Conservation (phyloP, 2,797 vertebrate species). For the Aldrovandia affinis region DNA sequence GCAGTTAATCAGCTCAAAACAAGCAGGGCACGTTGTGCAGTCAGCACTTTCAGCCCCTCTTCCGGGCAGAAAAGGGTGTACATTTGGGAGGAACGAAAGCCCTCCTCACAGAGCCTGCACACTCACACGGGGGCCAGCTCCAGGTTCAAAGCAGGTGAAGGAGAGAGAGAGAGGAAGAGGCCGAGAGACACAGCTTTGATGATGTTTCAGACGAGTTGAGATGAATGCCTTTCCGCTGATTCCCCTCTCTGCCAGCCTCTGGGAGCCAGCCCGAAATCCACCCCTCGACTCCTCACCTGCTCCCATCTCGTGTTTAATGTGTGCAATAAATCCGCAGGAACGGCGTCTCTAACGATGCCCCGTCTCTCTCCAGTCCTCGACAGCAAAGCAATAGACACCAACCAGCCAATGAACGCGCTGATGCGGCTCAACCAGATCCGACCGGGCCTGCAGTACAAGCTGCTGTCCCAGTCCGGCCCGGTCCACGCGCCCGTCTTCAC, state of each 20-base stretch:
- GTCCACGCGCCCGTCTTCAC: slow-evolving; percentile 98
- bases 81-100: neutral
- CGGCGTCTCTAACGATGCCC: neutral
- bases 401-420: slow-evolving; percentile 94
- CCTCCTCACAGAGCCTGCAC: neutral
- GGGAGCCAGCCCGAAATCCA: neutral
- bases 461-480: slow-evolving; percentile 97
- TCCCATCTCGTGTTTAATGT: neutral
- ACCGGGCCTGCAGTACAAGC: slow-evolving; percentile 96
- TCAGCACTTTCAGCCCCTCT: neutral
- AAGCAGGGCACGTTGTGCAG: neutral
- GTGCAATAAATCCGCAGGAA: neutral
- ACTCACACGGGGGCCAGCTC: neutral
- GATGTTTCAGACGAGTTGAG: neutral
- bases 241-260: neutral
- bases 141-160: neutral
- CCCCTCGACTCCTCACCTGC: neutral
- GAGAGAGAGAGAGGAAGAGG: neutral
- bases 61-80: neutral
- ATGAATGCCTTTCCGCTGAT: neutral
- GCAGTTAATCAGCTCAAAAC: slow-evolving; percentile 38
- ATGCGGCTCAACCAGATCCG: slow-evolving; percentile 99
- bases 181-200: neutral
- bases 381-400: slow-evolving; percentile 98
- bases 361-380: slow-evolving; percentile 87